Base-by-base conservation (phyloP, 2,113 vertebrate genomes). In the Neodontobutis hainanensis region DNA sequence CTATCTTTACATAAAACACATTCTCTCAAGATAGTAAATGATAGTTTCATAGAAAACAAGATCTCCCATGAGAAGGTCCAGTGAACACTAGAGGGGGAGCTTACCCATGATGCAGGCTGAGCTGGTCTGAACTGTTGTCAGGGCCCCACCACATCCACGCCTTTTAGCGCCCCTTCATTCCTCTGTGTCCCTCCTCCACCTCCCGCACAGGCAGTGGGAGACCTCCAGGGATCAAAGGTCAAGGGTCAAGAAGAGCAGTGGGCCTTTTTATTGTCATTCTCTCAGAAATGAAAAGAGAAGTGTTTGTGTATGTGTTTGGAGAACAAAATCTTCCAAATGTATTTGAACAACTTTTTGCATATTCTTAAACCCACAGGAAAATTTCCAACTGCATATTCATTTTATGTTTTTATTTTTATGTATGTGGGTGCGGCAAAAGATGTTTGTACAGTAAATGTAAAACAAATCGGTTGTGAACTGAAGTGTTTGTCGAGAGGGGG, bases 41-140 rank as follows among this genome's bases (percentile, higher is more conserved):
- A 40, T 61, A 68, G 77, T 60, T 68, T 74, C 15, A 43, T 62
- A 57, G 46, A 40, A 52, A 61, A 67, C 56, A 63, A 57, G 61
- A 68, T 60, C 61, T 77, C 76, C 59, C 75, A 93, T 90, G 88
- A 75, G 91, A 73, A 80, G 93, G 93, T 91, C 83, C 89, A 92
- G 70, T 91, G 95, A 96, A 98, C 96, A 95, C 96, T 99, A 98
- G 96, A 95, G 96, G 96, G 96, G 95, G 95, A 95, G 94, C 95
- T 99, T 96, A 95, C 67, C 95, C 94, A 84, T 93, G 92, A 91
- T 87, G 90, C 80, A 92, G 87, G 89, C 81, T 85, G 82, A 90
- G 85, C 88, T 76, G 87, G 84, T 74, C 88, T 87, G 86, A 77
- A 88, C 82, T 90, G 84, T 89, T 90, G 70, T 91, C 87, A 79